These are phyloP conservation scores for Atrichornis clamosus DNA, from an alignment of 2,113 vertebrate genomes.

Conservation along the genomic window DNA sequence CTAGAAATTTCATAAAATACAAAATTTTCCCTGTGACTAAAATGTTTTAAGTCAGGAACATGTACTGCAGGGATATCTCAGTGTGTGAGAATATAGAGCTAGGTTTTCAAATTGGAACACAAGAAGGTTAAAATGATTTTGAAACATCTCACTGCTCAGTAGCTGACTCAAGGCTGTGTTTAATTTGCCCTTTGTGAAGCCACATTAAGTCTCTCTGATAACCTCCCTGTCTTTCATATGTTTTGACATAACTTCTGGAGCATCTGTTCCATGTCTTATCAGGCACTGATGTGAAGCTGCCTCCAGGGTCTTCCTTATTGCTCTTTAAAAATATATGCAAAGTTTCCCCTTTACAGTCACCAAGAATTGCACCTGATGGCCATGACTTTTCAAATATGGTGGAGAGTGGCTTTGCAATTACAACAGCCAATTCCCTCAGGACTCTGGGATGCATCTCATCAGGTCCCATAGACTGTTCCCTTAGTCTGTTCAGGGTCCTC, in stretches of 20 bases:
- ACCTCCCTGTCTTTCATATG: not conserved
- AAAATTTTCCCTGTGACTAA: not conserved
- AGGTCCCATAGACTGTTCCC: too few species aligned
- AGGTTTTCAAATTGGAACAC: not conserved
- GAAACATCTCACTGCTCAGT: not conserved
- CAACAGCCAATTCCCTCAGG: not conserved
- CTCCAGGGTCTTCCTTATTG: not conserved
- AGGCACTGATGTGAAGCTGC: not conserved
- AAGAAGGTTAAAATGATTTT: not conserved
- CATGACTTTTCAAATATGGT: not conserved
- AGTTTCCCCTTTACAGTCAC: not conserved
- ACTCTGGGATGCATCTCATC: not conserved
- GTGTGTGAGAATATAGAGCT: not conserved
- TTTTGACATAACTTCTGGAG: not conserved
- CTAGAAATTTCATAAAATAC: not conserved
- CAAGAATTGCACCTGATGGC: not conserved
- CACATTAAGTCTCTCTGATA: not conserved
- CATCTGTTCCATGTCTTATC: not conserved
- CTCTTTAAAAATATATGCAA: not conserved
- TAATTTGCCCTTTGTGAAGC: not conserved
- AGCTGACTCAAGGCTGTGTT: not conserved
- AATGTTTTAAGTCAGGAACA: accelerated
- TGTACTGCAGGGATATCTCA: not conserved
- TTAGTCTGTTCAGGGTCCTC: not conserved
- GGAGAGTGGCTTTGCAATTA: too few species aligned